Conservation (phyloP, 2,113 vertebrate species). For the Pangasianodon gigas region DNA sequence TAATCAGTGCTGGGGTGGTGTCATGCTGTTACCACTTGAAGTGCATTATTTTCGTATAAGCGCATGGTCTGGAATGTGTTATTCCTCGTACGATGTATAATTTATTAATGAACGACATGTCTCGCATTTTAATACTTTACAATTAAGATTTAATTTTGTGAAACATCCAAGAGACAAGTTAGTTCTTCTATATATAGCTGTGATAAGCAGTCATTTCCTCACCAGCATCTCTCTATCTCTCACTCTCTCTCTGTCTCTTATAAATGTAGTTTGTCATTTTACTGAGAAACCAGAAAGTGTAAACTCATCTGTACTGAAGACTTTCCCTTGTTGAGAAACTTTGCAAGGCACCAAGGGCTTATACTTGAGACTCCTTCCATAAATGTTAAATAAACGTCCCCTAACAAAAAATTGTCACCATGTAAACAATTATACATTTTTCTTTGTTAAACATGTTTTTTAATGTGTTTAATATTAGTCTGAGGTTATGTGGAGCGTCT, state of each 20-base stretch:
- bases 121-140: background rate
- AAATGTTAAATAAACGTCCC: no score
- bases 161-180: background rate
- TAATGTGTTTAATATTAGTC: no score
- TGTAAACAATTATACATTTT: no score
- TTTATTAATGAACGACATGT: background rate
- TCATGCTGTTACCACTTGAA: background rate
- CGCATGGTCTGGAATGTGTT: background rate
- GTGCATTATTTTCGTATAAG: background rate
- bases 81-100: background rate
- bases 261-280: background rate
- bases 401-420: no score
- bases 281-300: no score
- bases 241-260: background rate
- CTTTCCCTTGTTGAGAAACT: no score
- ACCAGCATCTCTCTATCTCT: background rate
- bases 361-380: no score
- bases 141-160: background rate
- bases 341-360: no score
- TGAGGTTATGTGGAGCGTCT: no score
- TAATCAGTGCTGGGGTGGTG: background rate
- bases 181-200: no score
- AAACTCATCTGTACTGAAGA: no score
- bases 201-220: background rate
- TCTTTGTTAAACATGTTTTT: no score